These are phyloP conservation scores for Chloropsis cyanopogon DNA, from an alignment of 2,113 vertebrate genomes.

Conservation along the genomic window DNA sequence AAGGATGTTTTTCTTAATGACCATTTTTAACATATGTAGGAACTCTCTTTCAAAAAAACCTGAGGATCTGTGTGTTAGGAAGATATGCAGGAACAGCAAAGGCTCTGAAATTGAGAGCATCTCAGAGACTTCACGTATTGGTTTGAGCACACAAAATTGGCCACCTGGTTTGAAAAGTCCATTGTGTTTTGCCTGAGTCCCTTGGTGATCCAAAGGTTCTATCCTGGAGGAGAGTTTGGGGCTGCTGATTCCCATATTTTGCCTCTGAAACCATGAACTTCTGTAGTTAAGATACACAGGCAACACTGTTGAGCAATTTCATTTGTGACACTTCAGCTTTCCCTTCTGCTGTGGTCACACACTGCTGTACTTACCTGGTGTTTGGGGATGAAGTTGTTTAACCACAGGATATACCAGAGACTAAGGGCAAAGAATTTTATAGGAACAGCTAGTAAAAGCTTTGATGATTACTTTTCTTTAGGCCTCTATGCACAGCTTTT, in stretches of 20 bases:
- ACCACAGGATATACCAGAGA: neutral
- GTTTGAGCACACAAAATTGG: neutral
- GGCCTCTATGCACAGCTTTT: neutral
- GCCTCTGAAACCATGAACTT: neutral
- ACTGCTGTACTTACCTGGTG: neutral
- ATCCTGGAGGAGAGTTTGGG: neutral
- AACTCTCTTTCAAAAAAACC: neutral
- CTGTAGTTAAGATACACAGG: neutral
- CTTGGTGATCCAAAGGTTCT: fast-evolving
- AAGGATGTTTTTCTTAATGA: neutral
- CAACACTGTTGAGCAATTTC: fast-evolving
- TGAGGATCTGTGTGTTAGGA: neutral
- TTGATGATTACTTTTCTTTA: neutral
- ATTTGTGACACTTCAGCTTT: neutral
- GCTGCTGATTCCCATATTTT: neutral
- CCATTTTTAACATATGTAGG: neutral
- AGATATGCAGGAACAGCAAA: neutral
- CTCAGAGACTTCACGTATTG: neutral
- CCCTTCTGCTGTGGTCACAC: neutral
- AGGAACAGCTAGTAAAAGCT: neutral
- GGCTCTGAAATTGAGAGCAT: neutral
- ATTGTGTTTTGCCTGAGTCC: neutral
- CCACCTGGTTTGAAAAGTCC: neutral
- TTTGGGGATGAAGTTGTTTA: neutral
- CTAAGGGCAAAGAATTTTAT: neutral